Percentiles rank a stretch among this genome's conserved stretches.
Evolutionary conservation across 2,888 invertebrate species (phyloP).

Genomic region (Atherix ibis): DNA sequence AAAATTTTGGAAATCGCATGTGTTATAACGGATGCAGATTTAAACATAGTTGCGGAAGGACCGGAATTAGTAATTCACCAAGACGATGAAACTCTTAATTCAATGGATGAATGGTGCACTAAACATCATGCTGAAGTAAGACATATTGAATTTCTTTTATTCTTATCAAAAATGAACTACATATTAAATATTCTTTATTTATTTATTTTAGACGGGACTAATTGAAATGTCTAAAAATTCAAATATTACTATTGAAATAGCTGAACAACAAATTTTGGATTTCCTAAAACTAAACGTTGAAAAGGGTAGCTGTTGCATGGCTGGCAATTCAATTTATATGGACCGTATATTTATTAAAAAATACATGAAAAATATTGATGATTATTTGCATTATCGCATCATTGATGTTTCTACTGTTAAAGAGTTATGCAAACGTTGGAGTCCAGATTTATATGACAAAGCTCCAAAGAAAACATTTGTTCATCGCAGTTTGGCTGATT

Average conservation of each 20-base stretch:
- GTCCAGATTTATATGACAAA: conserved; percentile 39
- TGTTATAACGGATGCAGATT: conserved; percentile 65
- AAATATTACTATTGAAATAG: conserved; percentile 43
- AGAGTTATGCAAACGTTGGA: conserved; percentile 70
- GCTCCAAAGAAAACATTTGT: conserved; percentile 45
- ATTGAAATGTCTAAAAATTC: conserved; percentile 57
- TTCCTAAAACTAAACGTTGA: conserved; percentile 45
- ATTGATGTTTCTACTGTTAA: conserved; percentile 87
- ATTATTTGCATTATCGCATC: conserved; percentile 78
- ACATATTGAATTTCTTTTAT: conserved; percentile 1
- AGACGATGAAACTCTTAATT: conserved; percentile 47
- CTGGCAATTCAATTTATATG: conserved; percentile 77
- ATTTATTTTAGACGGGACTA: conserved; percentile 56
- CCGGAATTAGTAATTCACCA: conserved; percentile 68
- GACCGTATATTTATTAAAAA: conserved; percentile 69
- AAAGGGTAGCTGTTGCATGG: conserved; percentile 52
- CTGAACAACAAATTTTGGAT: conserved; percentile 52
- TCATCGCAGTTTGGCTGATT: conserved; percentile 70
- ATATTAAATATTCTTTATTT: no score
- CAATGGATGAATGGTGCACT: conserved; percentile 75
- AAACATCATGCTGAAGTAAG: conserved; percentile 61
- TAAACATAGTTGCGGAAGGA: conserved; percentile 59
- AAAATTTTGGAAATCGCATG: conserved; percentile 82
- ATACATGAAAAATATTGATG: conserved; percentile 63
- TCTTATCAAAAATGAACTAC: background rate